Conservation (phyloP, 1,140 invertebrate genomes). For the Zaprionus gabonicus region DNA sequence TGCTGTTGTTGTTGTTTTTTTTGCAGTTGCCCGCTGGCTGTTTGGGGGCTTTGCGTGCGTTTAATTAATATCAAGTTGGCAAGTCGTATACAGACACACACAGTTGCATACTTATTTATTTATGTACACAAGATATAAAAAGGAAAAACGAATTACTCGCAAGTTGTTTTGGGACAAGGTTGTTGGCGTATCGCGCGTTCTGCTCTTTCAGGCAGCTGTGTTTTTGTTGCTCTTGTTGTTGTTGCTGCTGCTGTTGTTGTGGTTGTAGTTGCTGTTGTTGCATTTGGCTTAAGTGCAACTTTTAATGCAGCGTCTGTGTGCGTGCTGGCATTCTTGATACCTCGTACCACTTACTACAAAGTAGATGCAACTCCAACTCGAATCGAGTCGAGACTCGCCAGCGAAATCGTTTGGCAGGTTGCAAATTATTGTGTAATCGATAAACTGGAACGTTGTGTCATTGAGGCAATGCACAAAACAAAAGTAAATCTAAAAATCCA, state of each 20-base stretch:
- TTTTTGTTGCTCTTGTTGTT: conserved; percentile 34
- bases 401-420: conserved; percentile 70
- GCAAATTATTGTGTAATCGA: conserved; percentile 65
- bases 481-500: neutral
- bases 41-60: conserved; percentile 63
- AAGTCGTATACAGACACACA: conserved; percentile 14
- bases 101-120: conserved; percentile 17
- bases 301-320: conserved; percentile 37
- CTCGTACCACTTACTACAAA: conserved; percentile 36
- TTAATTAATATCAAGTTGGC: conserved; percentile 75
- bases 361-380: conserved; percentile 29
- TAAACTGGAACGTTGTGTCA: conserved; percentile 58
- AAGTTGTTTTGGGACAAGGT: conserved; percentile 82
- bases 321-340: conserved; percentile 50
- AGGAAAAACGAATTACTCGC: conserved; percentile 59
- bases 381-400: conserved; percentile 25
- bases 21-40: conserved; percentile 46
- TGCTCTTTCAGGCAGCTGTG: conserved; percentile 36
- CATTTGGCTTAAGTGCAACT: conserved; percentile 52
- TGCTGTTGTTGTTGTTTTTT: neutral
- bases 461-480: conserved; percentile 15
- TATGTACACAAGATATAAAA: conserved; percentile 45
- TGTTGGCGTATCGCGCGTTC: conserved; percentile 63
- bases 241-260: conserved; percentile 22
- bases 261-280: conserved; percentile 25